Evolutionary conservation across 2,113 vertebrate genomes (phyloP), one percentile per base, ranked within the genome.

Genomic region (Cygnus atratus): DNA sequence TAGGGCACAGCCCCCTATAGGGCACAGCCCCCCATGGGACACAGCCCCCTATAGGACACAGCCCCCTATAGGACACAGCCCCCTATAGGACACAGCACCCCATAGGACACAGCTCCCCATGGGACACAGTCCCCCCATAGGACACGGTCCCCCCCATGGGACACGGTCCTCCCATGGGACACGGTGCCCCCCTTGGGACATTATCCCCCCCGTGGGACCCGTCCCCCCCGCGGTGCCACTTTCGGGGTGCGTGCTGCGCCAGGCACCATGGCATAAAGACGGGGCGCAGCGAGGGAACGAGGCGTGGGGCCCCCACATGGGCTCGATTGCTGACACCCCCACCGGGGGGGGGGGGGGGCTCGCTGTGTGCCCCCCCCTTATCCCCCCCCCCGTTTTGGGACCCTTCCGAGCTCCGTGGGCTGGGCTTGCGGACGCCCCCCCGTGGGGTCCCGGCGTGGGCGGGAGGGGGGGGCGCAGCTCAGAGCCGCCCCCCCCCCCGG

Each of bases 261-360:
- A 35, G 35, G 35, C 20, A 58, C 84, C 20, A 9, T 3, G 85
- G 85, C 0, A 37, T 1, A 65, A 29, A 13, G 6, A 24, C 7
- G 68, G 50, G 70, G 71, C 35, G n/a, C 82, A 35, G 74, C 94
- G 91, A 67, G 41, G 39, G 72, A 29, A 41, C 75, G 39, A n/a
- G 2, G 66, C 16, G 28, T 4, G 62, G 57, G 89, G 85, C 91
- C 93, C 81, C 96, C 96, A 89, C 84, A 80, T 68, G 95, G 88
- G 96, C 96, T 13, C 20, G 28, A 4, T 22, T 22, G 21, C 48
- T 48, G 48, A 48, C 20, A 22, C 20, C 20, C 48, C 48, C 48
- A 13, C 16, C 10, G 58, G 17, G 39, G 39, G 39, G 39, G 17
- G 17, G 7, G 43, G 43, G 43, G 43, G 43, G 43, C 43, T 44